These are phyloP conservation scores for Rhagonycha lutea DNA, from an alignment of 2,888 invertebrate genomes.

Conservation along the genomic window DNA sequence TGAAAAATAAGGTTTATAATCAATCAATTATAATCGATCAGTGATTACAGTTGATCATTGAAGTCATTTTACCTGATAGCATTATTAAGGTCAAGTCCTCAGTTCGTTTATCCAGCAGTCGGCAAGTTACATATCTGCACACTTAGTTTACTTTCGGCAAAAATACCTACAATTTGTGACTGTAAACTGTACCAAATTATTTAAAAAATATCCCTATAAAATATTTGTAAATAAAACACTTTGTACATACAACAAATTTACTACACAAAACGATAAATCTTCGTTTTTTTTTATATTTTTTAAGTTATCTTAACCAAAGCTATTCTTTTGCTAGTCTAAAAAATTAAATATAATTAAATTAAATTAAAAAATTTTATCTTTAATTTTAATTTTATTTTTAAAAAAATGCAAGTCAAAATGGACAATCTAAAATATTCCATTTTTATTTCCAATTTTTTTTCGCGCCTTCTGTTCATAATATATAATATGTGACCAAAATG, in stretches of 20 bases:
- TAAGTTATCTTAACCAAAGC: slow-evolving; percentile 48
- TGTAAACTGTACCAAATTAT: slow-evolving; percentile 52
- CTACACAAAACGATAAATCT: slow-evolving; percentile 4
- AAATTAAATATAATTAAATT: slow-evolving; percentile 1
- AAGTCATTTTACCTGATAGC: slow-evolving; percentile 49
- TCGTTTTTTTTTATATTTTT: slow-evolving; percentile 24
- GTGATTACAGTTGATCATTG: slow-evolving; percentile 47
- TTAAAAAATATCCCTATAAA: slow-evolving; percentile 19
- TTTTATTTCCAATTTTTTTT: not conserved
- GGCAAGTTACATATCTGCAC: slow-evolving; percentile 57
- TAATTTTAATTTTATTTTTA: not conserved
- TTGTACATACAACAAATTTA: slow-evolving; percentile 21
- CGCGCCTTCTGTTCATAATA: slow-evolving; percentile 26
- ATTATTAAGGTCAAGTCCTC: slow-evolving; percentile 49
- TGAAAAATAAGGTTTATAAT: slow-evolving; percentile 48
- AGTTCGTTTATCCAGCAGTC: slow-evolving; percentile 53
- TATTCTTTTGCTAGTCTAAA: slow-evolving; percentile 50
- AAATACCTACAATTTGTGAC: slow-evolving; percentile 43
- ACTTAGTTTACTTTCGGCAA: slow-evolving; percentile 46
- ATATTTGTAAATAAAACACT: slow-evolving; percentile 32
- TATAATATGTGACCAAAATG: slow-evolving; percentile 24
- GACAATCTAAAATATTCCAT: not conserved
- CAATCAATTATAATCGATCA: slow-evolving; percentile 51
- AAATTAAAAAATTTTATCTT: not conserved
- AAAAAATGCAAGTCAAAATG: not conserved